These are phyloP conservation scores for Zosterops borbonicus DNA, from an alignment of 2,113 vertebrate species.

Conservation along the genomic window DNA sequence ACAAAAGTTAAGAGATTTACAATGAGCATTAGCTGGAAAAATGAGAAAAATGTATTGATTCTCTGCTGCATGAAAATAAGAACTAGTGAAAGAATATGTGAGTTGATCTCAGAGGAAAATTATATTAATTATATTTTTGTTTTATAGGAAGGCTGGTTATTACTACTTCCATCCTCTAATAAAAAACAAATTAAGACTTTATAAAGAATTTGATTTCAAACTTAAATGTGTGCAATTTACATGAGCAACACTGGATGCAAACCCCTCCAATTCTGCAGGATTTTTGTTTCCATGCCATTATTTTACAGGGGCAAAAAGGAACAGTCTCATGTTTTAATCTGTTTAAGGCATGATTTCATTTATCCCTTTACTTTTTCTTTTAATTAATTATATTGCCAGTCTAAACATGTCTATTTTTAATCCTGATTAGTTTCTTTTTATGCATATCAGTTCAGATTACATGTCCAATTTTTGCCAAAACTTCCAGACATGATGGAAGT, in stretches of 20 bases:
- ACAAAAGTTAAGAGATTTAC: background rate
- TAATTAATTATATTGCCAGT: conserved; percentile 50
- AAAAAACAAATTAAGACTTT: background rate
- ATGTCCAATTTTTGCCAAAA: conserved; percentile 39
- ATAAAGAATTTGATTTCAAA: background rate
- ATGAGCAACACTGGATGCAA: background rate
- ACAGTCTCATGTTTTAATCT: background rate
- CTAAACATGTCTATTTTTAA: conserved; percentile 51
- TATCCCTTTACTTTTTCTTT: conserved; percentile 23
- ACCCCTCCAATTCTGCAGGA: background rate
- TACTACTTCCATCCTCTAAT: background rate
- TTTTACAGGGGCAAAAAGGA: background rate
- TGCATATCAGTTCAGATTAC: conserved; percentile 58
- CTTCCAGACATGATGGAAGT: conserved; percentile 49
- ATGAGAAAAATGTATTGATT: background rate
- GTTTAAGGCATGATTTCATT: conserved; percentile 35
- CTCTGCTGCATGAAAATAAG: background rate
- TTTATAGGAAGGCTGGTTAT: background rate
- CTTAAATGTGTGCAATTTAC: background rate
- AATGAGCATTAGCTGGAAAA: background rate
- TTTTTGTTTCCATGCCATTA: background rate
- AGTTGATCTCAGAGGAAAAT: background rate
- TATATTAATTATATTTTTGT: background rate
- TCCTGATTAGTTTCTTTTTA: conserved; percentile 37
- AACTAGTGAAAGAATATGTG: background rate